Evolutionary conservation across 35 echinoderm and acorn worm genomes (phyloP).

Genomic region (Apostichopus parvimensis): DNA sequence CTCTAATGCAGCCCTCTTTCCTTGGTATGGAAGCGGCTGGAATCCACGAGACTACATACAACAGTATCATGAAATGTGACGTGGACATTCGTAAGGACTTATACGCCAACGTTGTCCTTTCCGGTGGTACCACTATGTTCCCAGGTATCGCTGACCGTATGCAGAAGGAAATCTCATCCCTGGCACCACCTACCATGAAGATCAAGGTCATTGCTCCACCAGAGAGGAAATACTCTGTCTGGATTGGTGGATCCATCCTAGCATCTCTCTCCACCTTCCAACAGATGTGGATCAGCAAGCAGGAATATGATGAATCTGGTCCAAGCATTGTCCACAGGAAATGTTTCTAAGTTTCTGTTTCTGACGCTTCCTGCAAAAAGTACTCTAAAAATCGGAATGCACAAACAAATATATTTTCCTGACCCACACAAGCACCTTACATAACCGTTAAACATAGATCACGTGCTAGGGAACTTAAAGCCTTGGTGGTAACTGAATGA

Average conservation of each 20-base stretch:
- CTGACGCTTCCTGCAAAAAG: too few species aligned
- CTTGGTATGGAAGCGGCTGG: conserved; percentile 47
- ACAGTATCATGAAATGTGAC: conserved; percentile 73
- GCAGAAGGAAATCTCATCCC: conserved; percentile 61
- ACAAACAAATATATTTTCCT: too few species aligned
- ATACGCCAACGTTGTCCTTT: conserved; percentile 82
- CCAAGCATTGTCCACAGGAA: conserved; percentile 48
- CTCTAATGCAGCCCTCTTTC: conserved; percentile 41
- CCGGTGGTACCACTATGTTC: conserved; percentile 92
- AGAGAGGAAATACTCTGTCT: conserved; percentile 93
- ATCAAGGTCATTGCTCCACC: conserved; percentile 90
- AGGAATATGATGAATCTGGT: conserved; percentile 63
- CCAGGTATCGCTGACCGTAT: conserved; percentile 58
- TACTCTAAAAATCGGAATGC: too few species aligned
- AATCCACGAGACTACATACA: conserved; percentile 34
- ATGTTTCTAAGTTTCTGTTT: conserved; percentile 15
- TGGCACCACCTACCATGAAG: conserved; percentile 89
- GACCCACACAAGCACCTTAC: too few species aligned
- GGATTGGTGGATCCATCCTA: conserved; percentile 82
- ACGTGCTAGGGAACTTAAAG: too few species aligned
- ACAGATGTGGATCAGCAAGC: conserved; percentile 71
- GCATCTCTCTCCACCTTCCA: conserved; percentile 55
- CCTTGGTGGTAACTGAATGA: too few species aligned
- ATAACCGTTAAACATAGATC: too few species aligned
- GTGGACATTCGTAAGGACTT: conserved; percentile 52